Percentiles rank a stretch among this genome's conserved stretches.
phyloP scores from a whole-genome alignment of 2,888 invertebrate genomes.

The Parochlus steinenii region DNA sequence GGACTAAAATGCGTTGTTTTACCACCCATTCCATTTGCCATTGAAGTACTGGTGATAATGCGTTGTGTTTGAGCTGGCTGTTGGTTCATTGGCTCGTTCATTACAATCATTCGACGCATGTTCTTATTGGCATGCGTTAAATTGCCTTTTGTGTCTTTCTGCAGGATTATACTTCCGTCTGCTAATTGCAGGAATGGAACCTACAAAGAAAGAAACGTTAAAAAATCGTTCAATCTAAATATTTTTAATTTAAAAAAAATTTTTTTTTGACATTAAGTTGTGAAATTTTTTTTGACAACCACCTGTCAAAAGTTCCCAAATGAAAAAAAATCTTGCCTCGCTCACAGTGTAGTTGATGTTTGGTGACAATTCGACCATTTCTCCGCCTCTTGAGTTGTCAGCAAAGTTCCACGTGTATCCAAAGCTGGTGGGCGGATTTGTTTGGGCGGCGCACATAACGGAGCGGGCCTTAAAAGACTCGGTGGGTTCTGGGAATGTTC shows the following conservation, averaged over 20 bases:
- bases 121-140: slow-evolving; percentile 26
- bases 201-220: slow-evolving; percentile 20
- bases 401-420: slow-evolving; percentile 32
- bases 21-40: too few relatives aligned
- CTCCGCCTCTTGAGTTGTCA: slow-evolving; percentile 29
- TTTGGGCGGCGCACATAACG: slow-evolving; percentile 33
- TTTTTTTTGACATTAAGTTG: not conserved
- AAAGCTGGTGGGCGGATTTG: slow-evolving; percentile 29
- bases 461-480: too few relatives aligned
- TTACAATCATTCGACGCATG: slow-evolving; percentile 31
- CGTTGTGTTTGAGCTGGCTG: slow-evolving; percentile 22
- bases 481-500: too few relatives aligned
- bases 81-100: slow-evolving; percentile 28
- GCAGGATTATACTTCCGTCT: slow-evolving; percentile 25
- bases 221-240: too few relatives aligned
- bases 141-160: slow-evolving; percentile 29
- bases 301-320: too few relatives aligned
- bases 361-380: slow-evolving; percentile 31
- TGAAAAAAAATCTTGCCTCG: slow-evolving; percentile 20
- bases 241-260: not conserved
- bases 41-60: slow-evolving; percentile 22
- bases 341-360: slow-evolving; percentile 32
- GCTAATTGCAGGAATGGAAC: slow-evolving; percentile 30
- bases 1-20: slow-evolving; percentile 49
- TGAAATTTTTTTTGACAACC: not conserved